phyloP scores from a whole-genome alignment of 2,888 invertebrate species.

The Gerris lacustris region DNA sequence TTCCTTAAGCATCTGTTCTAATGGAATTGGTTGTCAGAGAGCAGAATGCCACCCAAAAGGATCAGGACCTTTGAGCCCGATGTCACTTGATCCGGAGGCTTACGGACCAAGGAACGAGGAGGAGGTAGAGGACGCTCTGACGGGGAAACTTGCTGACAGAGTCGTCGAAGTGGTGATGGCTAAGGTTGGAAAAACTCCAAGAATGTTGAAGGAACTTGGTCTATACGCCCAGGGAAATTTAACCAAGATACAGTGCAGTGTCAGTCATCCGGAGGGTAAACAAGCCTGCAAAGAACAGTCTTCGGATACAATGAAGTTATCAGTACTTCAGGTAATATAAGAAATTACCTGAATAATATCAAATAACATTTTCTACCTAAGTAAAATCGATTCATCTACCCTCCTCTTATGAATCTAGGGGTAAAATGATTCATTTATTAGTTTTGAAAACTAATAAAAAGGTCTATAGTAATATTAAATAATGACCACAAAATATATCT shows the following conservation, averaged over 20 bases:
- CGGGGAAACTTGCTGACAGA: slow-evolving; percentile 5
- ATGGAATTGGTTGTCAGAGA: no score
- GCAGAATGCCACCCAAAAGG: background rate
- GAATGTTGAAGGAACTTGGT: slow-evolving; percentile 3
- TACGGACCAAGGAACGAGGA: background rate
- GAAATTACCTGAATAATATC: background rate
- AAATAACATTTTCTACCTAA: no score
- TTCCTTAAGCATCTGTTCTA: no score
- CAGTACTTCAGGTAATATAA: background rate
- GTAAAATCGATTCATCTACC: no score
- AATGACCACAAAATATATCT: no score
- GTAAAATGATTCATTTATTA: no score
- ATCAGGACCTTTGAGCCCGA: background rate
- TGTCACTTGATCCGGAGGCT: background rate
- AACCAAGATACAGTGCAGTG: background rate
- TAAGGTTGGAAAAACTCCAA: background rate
- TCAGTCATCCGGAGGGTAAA: background rate
- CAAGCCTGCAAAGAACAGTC: background rate
- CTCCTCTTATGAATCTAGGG: no score
- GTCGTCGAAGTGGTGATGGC: slow-evolving; percentile 9
- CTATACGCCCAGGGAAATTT: background rate
- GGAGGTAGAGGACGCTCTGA: slow-evolving; percentile 6
- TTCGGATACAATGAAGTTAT: slow-evolving; percentile 34
- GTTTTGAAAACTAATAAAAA: no score
- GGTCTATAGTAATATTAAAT: no score